Conservation (phyloP, 2,113 vertebrate species). For the Sorex araneus region DNA sequence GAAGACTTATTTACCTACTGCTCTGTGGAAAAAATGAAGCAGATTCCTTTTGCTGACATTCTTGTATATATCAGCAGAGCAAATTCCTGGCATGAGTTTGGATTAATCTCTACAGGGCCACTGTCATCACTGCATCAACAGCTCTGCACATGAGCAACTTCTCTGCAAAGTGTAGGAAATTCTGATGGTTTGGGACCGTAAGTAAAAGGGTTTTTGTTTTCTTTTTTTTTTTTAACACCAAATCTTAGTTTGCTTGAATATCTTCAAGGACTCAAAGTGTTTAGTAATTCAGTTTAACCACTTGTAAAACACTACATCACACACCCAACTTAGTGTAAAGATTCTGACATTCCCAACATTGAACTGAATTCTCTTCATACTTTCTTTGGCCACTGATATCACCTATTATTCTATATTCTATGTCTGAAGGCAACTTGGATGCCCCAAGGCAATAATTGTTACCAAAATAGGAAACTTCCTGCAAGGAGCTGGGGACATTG, state of each 20-base stretch:
- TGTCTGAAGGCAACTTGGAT: constrained; percentile 42
- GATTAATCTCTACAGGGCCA: constrained; percentile 69
- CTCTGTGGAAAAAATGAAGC: constrained; percentile 52
- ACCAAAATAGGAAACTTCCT: background rate
- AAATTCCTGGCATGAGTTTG: constrained; percentile 73
- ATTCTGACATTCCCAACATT: background rate
- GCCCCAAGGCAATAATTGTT: background rate
- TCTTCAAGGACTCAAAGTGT: constrained; percentile 40
- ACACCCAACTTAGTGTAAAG: constrained; percentile 7
- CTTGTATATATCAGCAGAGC: constrained; percentile 65
- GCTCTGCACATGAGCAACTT: constrained; percentile 68
- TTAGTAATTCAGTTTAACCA: constrained; percentile 34
- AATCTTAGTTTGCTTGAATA: constrained; percentile 19
- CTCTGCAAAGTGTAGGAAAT: constrained; percentile 71
- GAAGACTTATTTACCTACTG: constrained; percentile 52
- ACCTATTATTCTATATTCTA: constrained; percentile 22
- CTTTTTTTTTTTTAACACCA: background rate
- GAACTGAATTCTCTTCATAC: background rate
- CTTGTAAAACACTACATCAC: background rate
- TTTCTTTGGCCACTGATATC: constrained; percentile 46
- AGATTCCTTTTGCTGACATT: constrained; percentile 74
- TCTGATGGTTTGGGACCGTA: background rate
- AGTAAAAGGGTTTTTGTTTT: background rate
- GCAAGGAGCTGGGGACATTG: background rate
- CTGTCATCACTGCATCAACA: constrained; percentile 74